These are phyloP conservation scores for Eublepharis macularius DNA, from an alignment of 2,113 vertebrate species.

Conservation along the genomic window DNA sequence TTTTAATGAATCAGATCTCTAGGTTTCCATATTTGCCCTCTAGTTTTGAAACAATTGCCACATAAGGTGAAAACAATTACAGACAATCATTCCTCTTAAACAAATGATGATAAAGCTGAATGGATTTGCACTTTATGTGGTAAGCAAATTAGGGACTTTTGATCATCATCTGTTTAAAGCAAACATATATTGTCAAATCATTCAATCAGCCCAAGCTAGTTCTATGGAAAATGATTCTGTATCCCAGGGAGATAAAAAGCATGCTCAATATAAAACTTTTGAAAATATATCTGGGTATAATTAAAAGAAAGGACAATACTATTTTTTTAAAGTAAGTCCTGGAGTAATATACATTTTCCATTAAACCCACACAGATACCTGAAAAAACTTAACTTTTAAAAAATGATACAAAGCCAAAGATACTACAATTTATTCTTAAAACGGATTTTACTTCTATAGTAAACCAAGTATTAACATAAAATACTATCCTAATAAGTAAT, in stretches of 20 bases:
- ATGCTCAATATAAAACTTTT: conserved; percentile 30
- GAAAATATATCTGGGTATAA: conserved; percentile 21
- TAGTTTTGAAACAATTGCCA: conserved; percentile 54
- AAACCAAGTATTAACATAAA: conserved; percentile 54
- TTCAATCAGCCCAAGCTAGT: conserved; percentile 52
- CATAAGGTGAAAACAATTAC: conserved; percentile 36
- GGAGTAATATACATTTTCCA: conserved; percentile 39
- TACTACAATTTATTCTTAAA: conserved; percentile 64
- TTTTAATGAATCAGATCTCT: conserved; percentile 60
- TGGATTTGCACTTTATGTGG: conserved; percentile 29
- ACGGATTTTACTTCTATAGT: conserved; percentile 66
- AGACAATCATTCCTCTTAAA: conserved; percentile 49
- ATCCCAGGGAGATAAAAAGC: conserved; percentile 47
- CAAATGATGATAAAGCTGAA: conserved; percentile 27
- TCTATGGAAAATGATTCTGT: conserved; percentile 44
- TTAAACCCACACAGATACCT: neutral
- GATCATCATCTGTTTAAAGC: conserved; percentile 51
- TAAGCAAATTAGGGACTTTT: conserved; percentile 45
- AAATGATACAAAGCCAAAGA: conserved; percentile 38
- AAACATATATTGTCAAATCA: conserved; percentile 55
- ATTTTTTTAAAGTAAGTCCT: conserved; percentile 40
- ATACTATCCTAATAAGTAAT: conserved; percentile 71
- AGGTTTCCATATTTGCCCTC: conserved; percentile 29
- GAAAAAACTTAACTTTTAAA: conserved; percentile 61
- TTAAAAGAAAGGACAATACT: conserved; percentile 44